Base-by-base conservation (phyloP, 2,113 vertebrate genomes). In the Brevimyrus niger region DNA sequence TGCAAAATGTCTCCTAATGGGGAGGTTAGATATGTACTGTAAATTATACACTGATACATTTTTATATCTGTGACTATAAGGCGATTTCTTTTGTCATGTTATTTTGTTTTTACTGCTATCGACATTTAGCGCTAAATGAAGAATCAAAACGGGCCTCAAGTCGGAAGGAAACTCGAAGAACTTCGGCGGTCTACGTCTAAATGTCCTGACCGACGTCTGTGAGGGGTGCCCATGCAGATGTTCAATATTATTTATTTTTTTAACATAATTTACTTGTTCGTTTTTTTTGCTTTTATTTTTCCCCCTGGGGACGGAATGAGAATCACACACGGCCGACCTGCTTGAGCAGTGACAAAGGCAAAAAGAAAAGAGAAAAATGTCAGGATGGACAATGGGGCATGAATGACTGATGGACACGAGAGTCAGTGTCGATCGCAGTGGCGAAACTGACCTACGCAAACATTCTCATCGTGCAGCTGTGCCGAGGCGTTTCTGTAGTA, bases 401-500 rank as follows among this genome's bases (percentile, higher is more conserved):
- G 8, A 50, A 90, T 69, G 90, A 50, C 2, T 2, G n/a, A 23
- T 27, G 83, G 83, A 73, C 47, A 17, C 93, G 94, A 94, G 85
- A 87, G 27, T 53, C 48, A 35, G 50, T 8, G 47, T 38, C 13
- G 93, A 94, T 90, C 87, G 89, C 65, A 69, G 90, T 87, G 80
- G 90, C 94, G 90, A 94, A 94, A 99, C 98, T 99, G 95, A 99
- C 98, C 98, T 99, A 99, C 97, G 97, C 98, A 99, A 92, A 98
- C 97, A 98, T 99, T 99, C 96, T 98, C 97, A 98, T 98, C 97
- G 94, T 99, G 97, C 97, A 96, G 97, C 96, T 98, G 96, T 95
- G 98, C 97, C 87, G 97, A 97, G 95, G 96, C 95, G 97, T 99
- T 99, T 97, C 98, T 97, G 97, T 97, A 97, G 98, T 96, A 99